Percentiles rank a stretch among this genome's conserved stretches.
Conservation (phyloP, 2,113 vertebrate species). For the Turnix velox region DNA sequence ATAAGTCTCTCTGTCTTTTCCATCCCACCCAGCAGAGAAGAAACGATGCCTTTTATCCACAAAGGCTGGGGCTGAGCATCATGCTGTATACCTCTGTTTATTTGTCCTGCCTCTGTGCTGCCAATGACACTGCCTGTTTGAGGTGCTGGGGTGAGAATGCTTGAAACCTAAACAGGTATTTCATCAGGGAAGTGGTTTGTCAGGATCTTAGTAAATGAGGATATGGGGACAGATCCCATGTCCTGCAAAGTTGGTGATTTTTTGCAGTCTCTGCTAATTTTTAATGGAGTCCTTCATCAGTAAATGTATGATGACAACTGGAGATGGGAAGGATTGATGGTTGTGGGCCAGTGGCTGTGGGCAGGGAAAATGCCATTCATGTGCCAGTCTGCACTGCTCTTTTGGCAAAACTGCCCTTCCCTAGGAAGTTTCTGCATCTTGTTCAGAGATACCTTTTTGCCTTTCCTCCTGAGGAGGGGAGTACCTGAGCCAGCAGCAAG, state of each 20-base stretch:
- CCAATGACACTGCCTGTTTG: not conserved
- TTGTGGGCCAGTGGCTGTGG: not conserved
- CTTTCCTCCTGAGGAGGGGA: not conserved
- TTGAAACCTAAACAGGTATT: not conserved
- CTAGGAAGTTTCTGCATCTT: not conserved
- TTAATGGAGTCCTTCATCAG: not conserved
- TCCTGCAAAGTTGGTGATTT: not conserved
- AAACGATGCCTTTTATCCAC: not conserved
- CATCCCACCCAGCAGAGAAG: not conserved
- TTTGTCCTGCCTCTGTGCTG: not conserved
- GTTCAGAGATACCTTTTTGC: not conserved
- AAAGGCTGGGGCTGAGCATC: not conserved
- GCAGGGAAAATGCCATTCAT: not conserved
- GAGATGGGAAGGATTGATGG: not conserved
- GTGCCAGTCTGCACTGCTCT: not conserved
- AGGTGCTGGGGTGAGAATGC: not conserved
- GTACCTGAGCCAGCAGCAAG: too few relatives aligned
- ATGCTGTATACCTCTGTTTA: not conserved
- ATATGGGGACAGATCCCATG: not conserved
- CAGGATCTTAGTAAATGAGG: not conserved
- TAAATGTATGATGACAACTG: not conserved
- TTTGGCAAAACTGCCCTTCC: not conserved
- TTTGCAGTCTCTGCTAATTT: not conserved
- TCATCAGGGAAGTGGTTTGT: not conserved
- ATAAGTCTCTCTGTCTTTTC: accelerated